Evolutionary conservation across 1,140 invertebrate genomes (phyloP).

Genomic region (Octopus bimaculoides): DNA sequence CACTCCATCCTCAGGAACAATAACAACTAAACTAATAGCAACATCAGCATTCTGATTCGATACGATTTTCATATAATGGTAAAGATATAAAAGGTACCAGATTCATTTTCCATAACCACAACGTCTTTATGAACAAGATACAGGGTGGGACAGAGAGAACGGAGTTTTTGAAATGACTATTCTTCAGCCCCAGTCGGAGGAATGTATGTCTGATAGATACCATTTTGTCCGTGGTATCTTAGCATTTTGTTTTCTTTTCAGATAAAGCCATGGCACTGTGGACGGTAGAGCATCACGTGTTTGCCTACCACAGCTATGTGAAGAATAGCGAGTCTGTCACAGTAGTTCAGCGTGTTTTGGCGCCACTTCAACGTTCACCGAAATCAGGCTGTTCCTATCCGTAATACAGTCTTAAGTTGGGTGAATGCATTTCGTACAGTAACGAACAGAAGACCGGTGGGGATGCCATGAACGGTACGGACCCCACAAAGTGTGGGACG

Average conservation of each 20-base stretch:
- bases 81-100: too few relatives aligned
- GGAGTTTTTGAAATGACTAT: neutral
- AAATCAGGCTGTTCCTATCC: neutral
- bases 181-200: neutral
- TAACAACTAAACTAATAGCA: too few relatives aligned
- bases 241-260: neutral
- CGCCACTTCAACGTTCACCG: neutral
- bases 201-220: neutral
- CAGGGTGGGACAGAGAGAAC: too few relatives aligned
- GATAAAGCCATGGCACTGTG: too few relatives aligned
- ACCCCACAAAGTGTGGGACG: neutral
- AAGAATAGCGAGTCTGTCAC: neutral
- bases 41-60: too few relatives aligned
- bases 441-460: neutral
- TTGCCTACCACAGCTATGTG: neutral
- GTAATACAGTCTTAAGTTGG: neutral
- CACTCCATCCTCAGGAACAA: too few relatives aligned
- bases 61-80: too few relatives aligned
- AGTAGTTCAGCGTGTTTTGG: neutral
- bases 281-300: neutral
- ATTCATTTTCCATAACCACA: too few relatives aligned
- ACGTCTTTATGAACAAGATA: too few relatives aligned
- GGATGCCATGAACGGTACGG: neutral
- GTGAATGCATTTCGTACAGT: neutral
- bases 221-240: neutral